A percentile compares a stretch with the other conserved stretches of the same genome.
These are phyloP conservation scores for Andrena chrysosceles DNA, from an alignment of 2,888 invertebrate species.

Conservation along the genomic window DNA sequence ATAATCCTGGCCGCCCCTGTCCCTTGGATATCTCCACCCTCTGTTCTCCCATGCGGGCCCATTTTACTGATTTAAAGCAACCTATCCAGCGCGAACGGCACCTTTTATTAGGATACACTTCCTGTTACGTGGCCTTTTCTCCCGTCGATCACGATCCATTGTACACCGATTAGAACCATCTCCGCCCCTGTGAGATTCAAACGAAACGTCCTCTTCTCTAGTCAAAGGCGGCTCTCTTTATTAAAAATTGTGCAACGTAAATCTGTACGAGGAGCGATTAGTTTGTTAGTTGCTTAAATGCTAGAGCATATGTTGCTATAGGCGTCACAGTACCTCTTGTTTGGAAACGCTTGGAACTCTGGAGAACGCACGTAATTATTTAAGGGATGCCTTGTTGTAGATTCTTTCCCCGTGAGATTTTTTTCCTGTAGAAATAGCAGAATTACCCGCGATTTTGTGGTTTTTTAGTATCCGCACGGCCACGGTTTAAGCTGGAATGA, in stretches of 20 bases:
- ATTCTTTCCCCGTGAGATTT: neutral
- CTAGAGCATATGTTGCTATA: constrained; percentile 30
- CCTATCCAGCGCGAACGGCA: constrained; percentile 16
- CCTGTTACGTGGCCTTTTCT: constrained; percentile 47
- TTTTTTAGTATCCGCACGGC: constrained; percentile 64
- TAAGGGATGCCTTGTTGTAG: neutral
- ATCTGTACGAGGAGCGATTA: neutral
- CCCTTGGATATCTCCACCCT: constrained; percentile 17
- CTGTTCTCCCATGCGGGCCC: constrained; percentile 74
- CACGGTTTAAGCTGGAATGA: constrained; percentile 74
- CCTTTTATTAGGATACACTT: constrained; percentile 67
- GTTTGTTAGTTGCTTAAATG: neutral
- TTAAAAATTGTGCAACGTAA: neutral
- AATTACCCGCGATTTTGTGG: neutral
- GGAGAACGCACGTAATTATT: neutral
- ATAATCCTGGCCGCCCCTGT: constrained; percentile 49
- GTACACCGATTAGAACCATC: constrained; percentile 37
- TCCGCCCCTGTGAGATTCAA: constrained; percentile 19
- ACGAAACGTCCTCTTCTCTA: constrained; percentile 10
- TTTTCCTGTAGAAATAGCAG: neutral
- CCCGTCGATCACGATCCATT: constrained; percentile 31
- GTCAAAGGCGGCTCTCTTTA: neutral
- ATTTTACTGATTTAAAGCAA: constrained; percentile 62
- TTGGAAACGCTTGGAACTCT: neutral
- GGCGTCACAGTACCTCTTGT: neutral